Evolutionary conservation across 2,113 vertebrate species (phyloP), one percentile per base, ranked within the genome.

Genomic region (Trogon surrucura): DNA sequence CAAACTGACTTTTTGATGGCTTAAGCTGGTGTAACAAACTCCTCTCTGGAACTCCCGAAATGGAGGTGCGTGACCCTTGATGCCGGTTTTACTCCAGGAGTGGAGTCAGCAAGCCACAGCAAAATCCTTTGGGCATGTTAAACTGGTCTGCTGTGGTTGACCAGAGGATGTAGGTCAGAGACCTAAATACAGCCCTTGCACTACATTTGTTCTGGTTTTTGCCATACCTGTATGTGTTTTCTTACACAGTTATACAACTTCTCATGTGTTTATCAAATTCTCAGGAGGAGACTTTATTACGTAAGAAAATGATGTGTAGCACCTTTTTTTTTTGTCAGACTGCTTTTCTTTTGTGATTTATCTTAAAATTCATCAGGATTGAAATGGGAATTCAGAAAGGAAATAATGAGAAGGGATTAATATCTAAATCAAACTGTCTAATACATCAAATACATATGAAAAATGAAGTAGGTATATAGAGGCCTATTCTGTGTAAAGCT

Each of bases 251-350:
- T 82, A 53, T 19, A 48, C 16, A 44, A 13, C 26, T 88, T 50
- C 23, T 2, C 27, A 9, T 20, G 8, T 0, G 0, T 67, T 91
- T 75, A 38, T 85, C 34, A n/a, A 38, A 51, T 65, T 83, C 29
- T 64, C 10, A 25, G 32, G 2, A 51, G 15, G 18, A 92, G 2
- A 2, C 17, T 65, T 69, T 41, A 47, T 36, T 64, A 60, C 1
- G 0, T 27, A 57, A 54, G 51, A n/a, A 85, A 79, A 54, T 5
- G 0, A 53, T 5, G 7, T 2, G 3, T 3, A 18, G 5, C 8
- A 41, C 12, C 11, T 15, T 19, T 7, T 19, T n/a, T 67, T 36
- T 27, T 11, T 0, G 0, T 4, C 18, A 70, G 20, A 8, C 9
- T 36, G 62, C 1, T 57, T 80, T 86, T 73, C 16, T 70, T 81